A percentile compares a stretch with the other conserved stretches of the same genome.
Conservation (phyloP, 2,113 vertebrate species). For the Petaurus breviceps region DNA sequence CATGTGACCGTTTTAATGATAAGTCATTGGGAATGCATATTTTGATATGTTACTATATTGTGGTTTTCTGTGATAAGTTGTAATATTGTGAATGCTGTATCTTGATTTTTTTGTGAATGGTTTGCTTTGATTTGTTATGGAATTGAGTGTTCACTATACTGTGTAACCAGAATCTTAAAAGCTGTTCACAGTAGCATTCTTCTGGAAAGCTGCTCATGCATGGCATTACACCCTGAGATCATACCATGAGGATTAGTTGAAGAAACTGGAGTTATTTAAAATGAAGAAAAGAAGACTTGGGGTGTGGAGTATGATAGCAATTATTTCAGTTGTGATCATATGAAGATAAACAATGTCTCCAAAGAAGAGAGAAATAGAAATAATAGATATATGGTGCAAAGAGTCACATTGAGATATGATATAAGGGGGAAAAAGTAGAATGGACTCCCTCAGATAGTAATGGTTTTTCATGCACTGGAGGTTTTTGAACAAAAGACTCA, state of each 20-base stretch:
- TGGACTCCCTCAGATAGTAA: neutral
- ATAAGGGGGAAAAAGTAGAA: neutral
- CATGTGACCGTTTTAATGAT: too few relatives aligned
- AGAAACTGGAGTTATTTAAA: neutral
- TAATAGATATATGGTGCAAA: neutral
- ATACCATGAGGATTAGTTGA: neutral
- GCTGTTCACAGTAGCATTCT: too few relatives aligned
- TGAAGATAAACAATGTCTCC: neutral
- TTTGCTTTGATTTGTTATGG: too few relatives aligned
- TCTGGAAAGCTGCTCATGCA: too few relatives aligned
- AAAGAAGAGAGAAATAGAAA: neutral
- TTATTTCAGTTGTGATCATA: neutral
- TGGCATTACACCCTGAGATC: too few relatives aligned
- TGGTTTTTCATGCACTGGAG: neutral
- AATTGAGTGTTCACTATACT: too few relatives aligned
- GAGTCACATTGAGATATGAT: neutral
- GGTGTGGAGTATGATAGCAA: neutral
- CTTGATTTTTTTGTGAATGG: too few relatives aligned
- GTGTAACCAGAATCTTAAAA: too few relatives aligned
- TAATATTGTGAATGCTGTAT: too few relatives aligned
- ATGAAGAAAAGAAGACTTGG: neutral
- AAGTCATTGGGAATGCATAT: too few relatives aligned
- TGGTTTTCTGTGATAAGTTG: too few relatives aligned
- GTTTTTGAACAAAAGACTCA: neutral
- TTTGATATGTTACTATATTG: too few relatives aligned